Percentiles rank a stretch among this genome's conserved stretches.
These are phyloP conservation scores for Hipposideros armiger DNA, from an alignment of 2,113 vertebrate species.

Conservation along the genomic window DNA sequence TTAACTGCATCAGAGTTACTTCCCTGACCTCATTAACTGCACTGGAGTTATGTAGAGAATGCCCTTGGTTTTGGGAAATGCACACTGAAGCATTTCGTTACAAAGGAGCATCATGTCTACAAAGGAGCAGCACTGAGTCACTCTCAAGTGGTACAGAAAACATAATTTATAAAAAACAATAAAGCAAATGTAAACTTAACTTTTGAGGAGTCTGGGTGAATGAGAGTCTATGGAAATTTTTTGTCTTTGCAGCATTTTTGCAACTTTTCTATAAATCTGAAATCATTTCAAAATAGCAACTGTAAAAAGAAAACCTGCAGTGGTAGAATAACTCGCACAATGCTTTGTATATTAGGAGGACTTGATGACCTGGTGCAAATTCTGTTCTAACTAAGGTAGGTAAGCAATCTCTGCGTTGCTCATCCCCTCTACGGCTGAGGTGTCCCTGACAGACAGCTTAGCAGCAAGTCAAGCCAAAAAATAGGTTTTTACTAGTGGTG, in stretches of 20 bases:
- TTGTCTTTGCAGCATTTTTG: not conserved
- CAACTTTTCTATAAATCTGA: constrained; percentile 36
- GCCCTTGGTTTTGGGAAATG: not conserved
- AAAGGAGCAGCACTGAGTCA: not conserved
- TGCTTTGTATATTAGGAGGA: not conserved
- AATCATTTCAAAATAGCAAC: constrained; percentile 36
- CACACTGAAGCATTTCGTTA: not conserved
- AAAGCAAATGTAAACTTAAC: not conserved
- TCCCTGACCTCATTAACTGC: constrained; percentile 10
- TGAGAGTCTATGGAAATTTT: not conserved
- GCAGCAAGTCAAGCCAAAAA: not conserved
- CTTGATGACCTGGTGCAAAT: not conserved
- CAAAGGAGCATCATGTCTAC: not conserved
- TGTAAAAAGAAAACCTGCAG: not conserved
- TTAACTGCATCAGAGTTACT: constrained; percentile 3
- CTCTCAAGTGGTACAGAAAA: not conserved
- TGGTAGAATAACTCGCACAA: not conserved
- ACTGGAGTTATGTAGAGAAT: not conserved
- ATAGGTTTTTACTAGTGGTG: not conserved
- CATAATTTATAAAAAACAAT: not conserved
- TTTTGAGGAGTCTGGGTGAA: not conserved
- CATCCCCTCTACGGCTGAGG: not conserved
- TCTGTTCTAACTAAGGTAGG: not conserved
- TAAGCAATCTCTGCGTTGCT: not conserved
- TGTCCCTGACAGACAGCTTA: not conserved